Evolutionary conservation across 2,888 invertebrate species (phyloP).

Genomic region (Noctua comes): DNA sequence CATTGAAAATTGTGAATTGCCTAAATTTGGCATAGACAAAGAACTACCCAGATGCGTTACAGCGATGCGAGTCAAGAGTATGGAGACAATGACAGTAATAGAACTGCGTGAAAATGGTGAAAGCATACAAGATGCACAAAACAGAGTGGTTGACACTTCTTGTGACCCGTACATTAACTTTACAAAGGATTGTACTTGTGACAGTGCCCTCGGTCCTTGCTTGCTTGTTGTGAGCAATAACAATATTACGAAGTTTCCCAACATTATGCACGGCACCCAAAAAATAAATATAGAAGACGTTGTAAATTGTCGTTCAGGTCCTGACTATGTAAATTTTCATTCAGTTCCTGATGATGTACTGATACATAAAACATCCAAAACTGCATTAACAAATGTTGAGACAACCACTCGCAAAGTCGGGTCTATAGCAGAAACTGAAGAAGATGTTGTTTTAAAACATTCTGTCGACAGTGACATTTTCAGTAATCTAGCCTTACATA

Average conservation of each 20-base stretch:
- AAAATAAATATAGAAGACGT: conserved; percentile 38
- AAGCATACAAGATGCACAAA: conserved; percentile 2
- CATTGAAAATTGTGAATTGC: conserved; percentile 3
- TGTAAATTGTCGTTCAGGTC: conserved; percentile 10
- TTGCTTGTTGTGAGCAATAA: conserved; percentile 56
- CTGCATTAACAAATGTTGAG: conserved; percentile 16
- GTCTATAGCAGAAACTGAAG: conserved; percentile 56
- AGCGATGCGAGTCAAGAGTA: background rate
- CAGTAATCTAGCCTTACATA: conserved; percentile 66
- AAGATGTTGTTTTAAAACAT: conserved; percentile 71
- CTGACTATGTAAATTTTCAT: background rate
- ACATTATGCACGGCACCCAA: conserved; percentile 73
- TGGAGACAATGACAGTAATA: conserved; percentile 21
- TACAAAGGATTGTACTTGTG: conserved; percentile 80
- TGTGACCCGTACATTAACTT: conserved; percentile 75
- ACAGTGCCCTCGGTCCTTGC: conserved; percentile 73
- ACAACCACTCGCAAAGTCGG: conserved; percentile 60
- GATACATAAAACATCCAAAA: background rate
- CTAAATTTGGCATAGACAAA: background rate
- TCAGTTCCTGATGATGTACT: background rate
- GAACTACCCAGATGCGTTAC: background rate
- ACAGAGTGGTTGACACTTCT: background rate
- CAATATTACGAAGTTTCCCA: conserved; percentile 70
- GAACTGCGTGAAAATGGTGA: conserved; percentile 3
- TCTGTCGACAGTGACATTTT: conserved; percentile 64